Evolutionary conservation across 2,888 invertebrate genomes (phyloP), one percentile per base, ranked within the genome.

Genomic region (Artemia sp.): DNA sequence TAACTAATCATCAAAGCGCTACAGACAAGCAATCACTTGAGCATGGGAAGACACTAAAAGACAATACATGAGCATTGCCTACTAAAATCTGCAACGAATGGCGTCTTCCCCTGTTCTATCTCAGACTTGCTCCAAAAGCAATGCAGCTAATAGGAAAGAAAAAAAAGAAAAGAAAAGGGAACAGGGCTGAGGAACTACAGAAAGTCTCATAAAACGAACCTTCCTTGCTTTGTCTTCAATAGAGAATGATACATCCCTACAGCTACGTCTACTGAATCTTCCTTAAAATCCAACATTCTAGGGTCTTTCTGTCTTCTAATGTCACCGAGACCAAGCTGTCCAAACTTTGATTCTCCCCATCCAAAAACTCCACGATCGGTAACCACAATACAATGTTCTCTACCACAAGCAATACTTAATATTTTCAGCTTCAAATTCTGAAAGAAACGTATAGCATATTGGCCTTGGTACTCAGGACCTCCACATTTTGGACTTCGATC

Each of bases 341-440:
- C 64, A 58, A 19, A 58, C 64, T 58, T 58, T 24, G 64, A 58
- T 19, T 58, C 24, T 19, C 64, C 64, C 64, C 64, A 58, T 8
- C 14, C 24, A 24, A 58, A 58, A 8, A 58, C 64, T 9, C 64
- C 64, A 58, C 64, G 64, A 58, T 58, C 64, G n/a, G 64, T 58
- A n/a, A 58, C 64, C n/a, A 58, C 64, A 58, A 10, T 24, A 58
- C n/a, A n/a, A 58, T 58, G 64, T 24, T 58, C 64, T 58, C 24
- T 58, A 19, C 64, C 64, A 58, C 64, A 58, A n/a, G 64, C 64
- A 24, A 58, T 10, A 58, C 64, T 58, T 58, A n/a, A 24, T 58
- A 58, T 58, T 24, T n/a, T 58, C 8, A 58, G 64, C 11, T 58
- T 58, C 64, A 58, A 58, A n/a, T 2, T 24, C 64, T 58, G 10